Conservation (phyloP, 2,113 vertebrate genomes). For the Mugil cephalus region DNA sequence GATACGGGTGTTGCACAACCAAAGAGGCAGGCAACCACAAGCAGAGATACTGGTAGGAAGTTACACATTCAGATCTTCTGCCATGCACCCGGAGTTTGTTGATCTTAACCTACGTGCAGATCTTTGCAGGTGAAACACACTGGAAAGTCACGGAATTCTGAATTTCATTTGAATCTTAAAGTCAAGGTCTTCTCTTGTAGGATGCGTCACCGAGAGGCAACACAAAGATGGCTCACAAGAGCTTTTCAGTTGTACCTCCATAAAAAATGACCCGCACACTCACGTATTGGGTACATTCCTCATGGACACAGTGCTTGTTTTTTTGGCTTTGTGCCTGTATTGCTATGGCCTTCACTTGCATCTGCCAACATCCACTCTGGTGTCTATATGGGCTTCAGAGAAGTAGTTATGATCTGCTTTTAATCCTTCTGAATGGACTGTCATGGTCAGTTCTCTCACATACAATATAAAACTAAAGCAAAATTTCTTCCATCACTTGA, state of each 20-base stretch:
- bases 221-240: background rate
- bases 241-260: background rate
- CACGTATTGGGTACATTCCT: too few species aligned
- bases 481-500: background rate
- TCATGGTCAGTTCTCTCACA: slow-evolving; percentile 16
- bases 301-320: too few species aligned
- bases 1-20: slow-evolving; percentile 23
- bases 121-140: slow-evolving; percentile 1
- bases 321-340: too few species aligned
- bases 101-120: background rate
- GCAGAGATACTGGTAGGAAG: slow-evolving; percentile 11
- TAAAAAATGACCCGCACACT: slow-evolving; percentile 13
- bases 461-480: background rate
- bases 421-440: background rate
- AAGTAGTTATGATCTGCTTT: slow-evolving; percentile 13
- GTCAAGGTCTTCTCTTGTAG: background rate
- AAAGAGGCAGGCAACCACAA: slow-evolving; percentile 25
- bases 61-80: slow-evolving; percentile 7
- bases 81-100: background rate
- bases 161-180: background rate
- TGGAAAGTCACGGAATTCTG: background rate
- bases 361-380: slow-evolving; percentile 1
- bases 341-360: background rate
- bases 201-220: slow-evolving; percentile 9
- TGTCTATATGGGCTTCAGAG: slow-evolving; percentile 12